Conservation (phyloP, 2,113 vertebrate species). For the Nothocercus julius region DNA sequence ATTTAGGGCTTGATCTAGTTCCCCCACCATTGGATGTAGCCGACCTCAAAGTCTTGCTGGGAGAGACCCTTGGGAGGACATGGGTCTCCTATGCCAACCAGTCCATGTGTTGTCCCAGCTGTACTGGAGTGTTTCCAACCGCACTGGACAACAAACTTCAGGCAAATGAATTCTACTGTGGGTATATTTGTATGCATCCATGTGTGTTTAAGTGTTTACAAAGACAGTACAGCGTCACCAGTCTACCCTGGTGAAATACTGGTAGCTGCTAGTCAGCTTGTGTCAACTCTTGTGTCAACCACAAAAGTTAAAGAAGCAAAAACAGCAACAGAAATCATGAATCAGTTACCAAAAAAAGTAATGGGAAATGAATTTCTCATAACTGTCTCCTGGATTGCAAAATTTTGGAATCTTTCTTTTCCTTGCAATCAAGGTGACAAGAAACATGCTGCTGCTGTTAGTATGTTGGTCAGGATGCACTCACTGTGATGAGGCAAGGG, state of each 20-base stretch:
- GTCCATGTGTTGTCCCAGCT: accelerated
- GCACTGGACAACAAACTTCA: not conserved
- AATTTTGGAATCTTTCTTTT: not conserved
- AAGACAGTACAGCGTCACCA: accelerated
- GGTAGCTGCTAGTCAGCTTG: not conserved
- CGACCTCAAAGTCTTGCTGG: not conserved
- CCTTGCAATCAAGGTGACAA: not conserved
- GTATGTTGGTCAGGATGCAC: accelerated
- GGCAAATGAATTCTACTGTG: not conserved
- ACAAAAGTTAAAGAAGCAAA: not conserved
- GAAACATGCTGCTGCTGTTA: not conserved
- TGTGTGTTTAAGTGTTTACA: accelerated
- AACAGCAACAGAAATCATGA: not conserved
- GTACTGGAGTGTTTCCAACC: not conserved
- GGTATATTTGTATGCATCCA: not conserved
- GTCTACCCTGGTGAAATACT: not conserved
- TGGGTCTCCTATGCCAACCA: not conserved
- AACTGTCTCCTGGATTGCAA: not conserved
- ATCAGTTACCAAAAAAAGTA: not conserved
- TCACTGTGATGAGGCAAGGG: not conserved
- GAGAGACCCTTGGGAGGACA: not conserved
- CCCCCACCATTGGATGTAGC: too few relatives aligned
- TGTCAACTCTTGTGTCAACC: not conserved
- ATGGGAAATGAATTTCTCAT: not conserved
- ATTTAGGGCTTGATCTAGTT: not conserved